These are phyloP conservation scores for Diglossa cyanea DNA, from an alignment of 2,797 vertebrate species.

Conservation along the genomic window DNA sequence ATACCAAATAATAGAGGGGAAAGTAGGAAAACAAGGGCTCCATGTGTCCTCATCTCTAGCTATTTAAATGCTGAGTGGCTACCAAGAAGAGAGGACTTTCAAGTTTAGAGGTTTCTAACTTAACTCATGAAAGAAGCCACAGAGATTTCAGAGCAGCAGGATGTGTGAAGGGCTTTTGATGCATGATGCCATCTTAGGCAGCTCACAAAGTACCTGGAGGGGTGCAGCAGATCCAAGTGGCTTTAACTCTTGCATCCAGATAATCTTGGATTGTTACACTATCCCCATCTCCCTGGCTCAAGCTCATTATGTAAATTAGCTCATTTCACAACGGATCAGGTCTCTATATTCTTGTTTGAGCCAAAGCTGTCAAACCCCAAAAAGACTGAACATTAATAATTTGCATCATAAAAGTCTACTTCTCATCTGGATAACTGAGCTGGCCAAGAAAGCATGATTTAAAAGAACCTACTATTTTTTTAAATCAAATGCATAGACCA, in stretches of 20 bases:
- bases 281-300: not conserved
- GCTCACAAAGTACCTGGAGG: not conserved
- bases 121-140: conserved; percentile 2
- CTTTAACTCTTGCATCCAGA: not conserved
- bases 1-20: not conserved
- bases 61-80: conserved; percentile 12
- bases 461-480: not conserved
- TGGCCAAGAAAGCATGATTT: not conserved
- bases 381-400: not conserved
- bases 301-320: not conserved
- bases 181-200: not conserved
- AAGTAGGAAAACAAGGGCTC: not conserved
- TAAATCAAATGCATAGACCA: not conserved
- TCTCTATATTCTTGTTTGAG: not conserved
- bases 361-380: not conserved
- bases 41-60: not conserved
- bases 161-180: conserved; percentile 15
- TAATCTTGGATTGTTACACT: not conserved
- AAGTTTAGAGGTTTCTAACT: conserved; percentile 33
- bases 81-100: not conserved
- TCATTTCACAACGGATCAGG: not conserved
- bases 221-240: not conserved
- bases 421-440: not conserved
- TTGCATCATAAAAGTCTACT: not conserved
- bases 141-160: not conserved